Percentiles rank a stretch among this genome's conserved stretches.
These are phyloP conservation scores for Orthosia gothica DNA, from an alignment of 2,888 invertebrate genomes.

Conservation along the genomic window DNA sequence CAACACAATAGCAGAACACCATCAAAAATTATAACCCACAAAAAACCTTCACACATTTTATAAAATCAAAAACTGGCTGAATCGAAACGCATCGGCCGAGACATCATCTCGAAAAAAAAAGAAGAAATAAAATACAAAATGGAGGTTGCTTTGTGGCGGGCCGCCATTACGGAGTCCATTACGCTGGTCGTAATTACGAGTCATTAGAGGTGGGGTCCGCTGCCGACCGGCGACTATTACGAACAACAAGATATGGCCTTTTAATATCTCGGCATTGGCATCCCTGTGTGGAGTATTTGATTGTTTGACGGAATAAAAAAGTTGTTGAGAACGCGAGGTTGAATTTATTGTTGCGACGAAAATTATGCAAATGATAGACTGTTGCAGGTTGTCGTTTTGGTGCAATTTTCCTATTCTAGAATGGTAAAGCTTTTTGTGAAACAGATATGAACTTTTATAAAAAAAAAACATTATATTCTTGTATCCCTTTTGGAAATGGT, in stretches of 20 bases:
- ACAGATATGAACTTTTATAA: not conserved
- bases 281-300: conserved; percentile 66
- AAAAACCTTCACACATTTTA: conserved; percentile 74
- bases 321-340: conserved; percentile 1
- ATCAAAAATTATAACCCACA: conserved; percentile 58
- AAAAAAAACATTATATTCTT: not conserved
- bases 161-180: conserved; percentile 88
- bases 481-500: not conserved
- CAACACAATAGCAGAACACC: conserved; percentile 45
- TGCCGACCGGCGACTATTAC: conserved; percentile 75
- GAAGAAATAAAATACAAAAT: conserved; percentile 81
- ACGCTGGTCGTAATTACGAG: conserved; percentile 87
- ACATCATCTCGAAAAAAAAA: conserved; percentile 74
- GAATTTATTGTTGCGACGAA: conserved; percentile 8
- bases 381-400: not conserved
- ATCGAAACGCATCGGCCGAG: conserved; percentile 75
- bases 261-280: conserved; percentile 81
- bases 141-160: conserved; percentile 86
- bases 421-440: not conserved
- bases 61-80: conserved; percentile 73
- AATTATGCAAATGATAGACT: not conserved
- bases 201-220: conserved; percentile 85
- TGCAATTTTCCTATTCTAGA: not conserved
- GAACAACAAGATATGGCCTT: conserved; percentile 83
- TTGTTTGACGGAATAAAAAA: conserved; percentile 55